Base-by-base conservation (phyloP, 1,140 invertebrate species). In the Papilio machaon region DNA sequence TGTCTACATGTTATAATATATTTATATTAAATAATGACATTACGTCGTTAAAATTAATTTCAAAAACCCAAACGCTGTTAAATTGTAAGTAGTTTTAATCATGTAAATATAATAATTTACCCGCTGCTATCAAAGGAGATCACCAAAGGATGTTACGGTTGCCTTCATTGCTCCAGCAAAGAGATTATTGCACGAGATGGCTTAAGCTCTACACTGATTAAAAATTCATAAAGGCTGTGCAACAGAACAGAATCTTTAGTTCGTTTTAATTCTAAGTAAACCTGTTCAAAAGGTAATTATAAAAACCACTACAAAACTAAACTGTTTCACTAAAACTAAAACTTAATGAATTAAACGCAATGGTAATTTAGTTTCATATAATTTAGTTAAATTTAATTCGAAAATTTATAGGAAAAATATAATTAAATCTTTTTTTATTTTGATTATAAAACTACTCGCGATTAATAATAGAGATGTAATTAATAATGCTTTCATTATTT, bases 161-260 rank as follows among this genome's bases (percentile, higher is more conserved):
- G 46, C 73, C n/a, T 75, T 75, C 46, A 75, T 75, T 75, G 47
- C 73, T 75, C 38, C 46, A n/a, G 73, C 73, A 75, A 23, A 75
- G 46, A 23, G 46, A 73, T 73, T 73, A 73, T 7, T 43, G 38
- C 43, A 73, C 17, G 73, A 17, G 73, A 9, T 35, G 70, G 70
- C 17, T 73, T 73, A 38, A 73, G 73, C 38, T 73, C 17, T 46
- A 15, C 35, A 73, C 73, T 73, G 73, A 73, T 73, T 73, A 73
- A 46, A 73, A 73, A 73, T 73, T 73, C 38, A 73, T 73, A 73
- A 43, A 73, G 73, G 43, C 35, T 73, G 7, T 43, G 15, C 43
- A 49, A 19, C 17, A 52, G 73, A 75, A 75, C 73, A 75, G 19
- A 75, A 49, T 75, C 73, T 74, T 74, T 75, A 46, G n/a, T 46